Evolutionary conservation across 2,113 vertebrate species (phyloP).

Genomic region (Ctenomys sociabilis): DNA sequence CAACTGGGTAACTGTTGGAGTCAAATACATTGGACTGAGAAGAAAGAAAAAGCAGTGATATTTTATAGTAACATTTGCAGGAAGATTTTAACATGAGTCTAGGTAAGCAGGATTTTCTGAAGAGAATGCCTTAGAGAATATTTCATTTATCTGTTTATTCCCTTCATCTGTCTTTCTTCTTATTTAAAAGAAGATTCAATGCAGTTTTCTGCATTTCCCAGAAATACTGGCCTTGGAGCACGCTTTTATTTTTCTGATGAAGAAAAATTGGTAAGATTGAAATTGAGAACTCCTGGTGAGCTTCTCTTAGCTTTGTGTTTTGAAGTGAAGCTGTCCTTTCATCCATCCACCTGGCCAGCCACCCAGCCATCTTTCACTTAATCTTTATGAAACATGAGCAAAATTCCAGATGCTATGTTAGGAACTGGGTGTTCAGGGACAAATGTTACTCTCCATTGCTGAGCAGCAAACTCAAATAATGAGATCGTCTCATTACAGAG

Average conservation of each 20-base stretch:
- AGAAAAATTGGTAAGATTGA: not conserved
- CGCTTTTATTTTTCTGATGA: not conserved
- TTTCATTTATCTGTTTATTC: not conserved
- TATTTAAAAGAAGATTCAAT: not conserved
- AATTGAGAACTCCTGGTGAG: slow-evolving; percentile 1
- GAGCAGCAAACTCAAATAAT: not conserved
- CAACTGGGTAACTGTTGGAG: not conserved
- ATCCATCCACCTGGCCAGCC: not conserved
- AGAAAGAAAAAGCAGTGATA: slow-evolving; percentile 33
- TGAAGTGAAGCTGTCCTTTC: not conserved
- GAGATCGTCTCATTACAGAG: slow-evolving; percentile 15
- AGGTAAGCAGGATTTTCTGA: not conserved
- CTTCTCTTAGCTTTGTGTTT: not conserved
- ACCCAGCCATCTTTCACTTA: not conserved
- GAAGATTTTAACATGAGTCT: slow-evolving; percentile 19
- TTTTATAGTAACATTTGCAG: not conserved
- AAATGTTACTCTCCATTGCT: not conserved
- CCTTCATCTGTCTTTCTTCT: slow-evolving; percentile 10
- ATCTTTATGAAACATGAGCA: not conserved
- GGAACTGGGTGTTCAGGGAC: not conserved
- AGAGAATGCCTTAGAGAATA: not conserved
- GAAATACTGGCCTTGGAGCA: slow-evolving; percentile 20
- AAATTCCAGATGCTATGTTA: slow-evolving; percentile 1
- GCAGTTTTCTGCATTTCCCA: slow-evolving; percentile 16
- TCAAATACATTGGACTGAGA: not conserved